Evolutionary conservation across 2,797 vertebrate species (phyloP), one percentile per base, ranked within the genome.

Genomic region (Mastacembelus armatus): DNA sequence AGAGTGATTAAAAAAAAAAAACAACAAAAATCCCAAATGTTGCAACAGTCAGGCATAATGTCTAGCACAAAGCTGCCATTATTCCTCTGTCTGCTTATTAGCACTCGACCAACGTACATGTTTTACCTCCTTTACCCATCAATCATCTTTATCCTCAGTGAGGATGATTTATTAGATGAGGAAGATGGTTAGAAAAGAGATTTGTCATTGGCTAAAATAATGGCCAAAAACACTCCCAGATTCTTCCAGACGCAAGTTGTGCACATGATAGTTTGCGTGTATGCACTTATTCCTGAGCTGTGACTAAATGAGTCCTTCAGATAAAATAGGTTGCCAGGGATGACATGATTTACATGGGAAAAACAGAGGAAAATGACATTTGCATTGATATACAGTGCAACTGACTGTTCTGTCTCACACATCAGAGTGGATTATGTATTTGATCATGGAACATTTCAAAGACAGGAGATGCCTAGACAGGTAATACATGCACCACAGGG

Each of bases 151-250:
- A 88, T 47, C 56, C 72, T 81, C 63, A 24, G 29, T 35, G 63
- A 64, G 55, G 77, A 85, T 89, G 89, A 92, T 89, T 90, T 84
- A 91, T 91, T 85, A 84, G 78, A 74, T 35, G 50, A 77, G 68
- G 64, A 88, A 85, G 79, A 87, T 72, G 84, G 85, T 66, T 50
- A 77, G 66, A 88, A 84, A 90, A 74, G 75, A 89, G 71, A 89
- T 77, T 77, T 68, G 77, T 80, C 73, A 38, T 78, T 58, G 32
- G 67, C 58, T 71, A 78, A 81, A 91, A 78, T 78, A 79, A 83
- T 63, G 66, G 71, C 65, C 22, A 47, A 42, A 50, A 71, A 65
- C 56, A 73, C 66, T 51, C 59, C 36, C 36, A 56, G 15, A 66
- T 50, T 61, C 60, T 58, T 70, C 59, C 44, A 66, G 66, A 61